Evolutionary conservation across 2,888 invertebrate species (phyloP), one percentile per base, ranked within the genome.

Genomic region (Cactoblastis cactorum): DNA sequence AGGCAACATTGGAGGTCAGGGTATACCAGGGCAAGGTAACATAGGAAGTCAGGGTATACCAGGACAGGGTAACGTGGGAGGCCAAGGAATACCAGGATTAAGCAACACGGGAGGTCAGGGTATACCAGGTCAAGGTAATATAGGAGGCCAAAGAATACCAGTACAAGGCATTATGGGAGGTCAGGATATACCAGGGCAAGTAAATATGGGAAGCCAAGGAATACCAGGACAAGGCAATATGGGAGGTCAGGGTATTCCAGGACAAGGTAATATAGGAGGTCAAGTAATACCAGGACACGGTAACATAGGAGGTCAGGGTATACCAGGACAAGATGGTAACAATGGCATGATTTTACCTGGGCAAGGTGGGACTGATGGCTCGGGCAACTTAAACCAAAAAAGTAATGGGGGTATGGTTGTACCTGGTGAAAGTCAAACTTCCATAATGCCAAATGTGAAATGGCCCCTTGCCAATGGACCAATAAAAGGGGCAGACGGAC

Each of bases 401-500:
- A 37, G 47, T 5, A 37, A 15, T 11, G 35, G 35, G 15, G 15
- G 35, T n/a, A 8, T 35, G 15, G 8, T 15, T 11, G 33, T 33
- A 18, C 45, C 45, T n/a, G 34, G 19, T 19, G 11, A 46, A n/a
- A 17, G 12, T 18, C 19, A 41, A 9, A 41, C 24, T 9, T 43
- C 43, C 2, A 14, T 32, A 22, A 19, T 18, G 2, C 32, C 33
- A 17, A 19, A 18, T 17, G 38, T 11, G 6, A 38, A 65, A 57
- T 63, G 73, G 74, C 62, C 71, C 46, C 24, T 62, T 54, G 43
- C 58, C 50, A 56, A 68, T 19, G 58, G 59, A 3, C 51, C 66
- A 48, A 60, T 67, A 55, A 51, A 58, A 41, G 69, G 67, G 17
- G 61, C 71, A 33, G 67, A 69, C 39, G 76, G 75, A 15, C 52